Base-by-base conservation (phyloP, 2,797 vertebrate species). In the Gallinago solitaria region DNA sequence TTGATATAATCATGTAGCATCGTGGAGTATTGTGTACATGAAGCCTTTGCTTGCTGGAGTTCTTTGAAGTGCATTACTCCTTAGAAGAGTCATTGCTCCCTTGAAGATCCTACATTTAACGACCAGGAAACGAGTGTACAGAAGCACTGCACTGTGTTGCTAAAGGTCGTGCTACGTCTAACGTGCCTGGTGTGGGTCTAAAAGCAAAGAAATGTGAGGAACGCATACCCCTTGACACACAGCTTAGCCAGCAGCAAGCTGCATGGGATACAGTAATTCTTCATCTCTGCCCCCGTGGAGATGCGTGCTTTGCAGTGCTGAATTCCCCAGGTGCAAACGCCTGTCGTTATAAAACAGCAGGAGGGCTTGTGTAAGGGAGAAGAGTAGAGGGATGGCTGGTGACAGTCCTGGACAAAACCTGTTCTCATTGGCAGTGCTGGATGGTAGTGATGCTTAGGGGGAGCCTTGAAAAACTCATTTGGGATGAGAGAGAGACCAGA, bases 11-110 rank as follows among this genome's bases (percentile, higher is more conserved):
- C 84, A 3, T 86, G 87, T 93, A 88, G 83, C 85, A 48, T 88
- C 5, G 16, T 81, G 63, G 48, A 94, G 83, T 48, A 33, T 59
- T 48, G 70, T 60, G 73, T 88, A 63, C 76, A 51, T 8, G 50
- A 76, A 35, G 91, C 33, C 65, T 93, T 82, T 83, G 82, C 92
- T 91, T 61, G 87, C 81, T 91, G 82, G 93, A 82, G 79, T 75
- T 90, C 89, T 96, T 95, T 95, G 93, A 96, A 95, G 89, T 91
- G 65, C 79, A 30, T 86, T 76, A 61, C 65, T 93, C 63, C 79
- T 75, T 43, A 54, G 69, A 65, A 69, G 75, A 96, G 54, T 71
- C 73, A 5, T 71, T 69, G 60, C 57, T 71, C 18, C 51, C 30
- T 64, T 45, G 76, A 88, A 57, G 54, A 83, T 78, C 43, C 39